These are phyloP conservation scores for Hypena proboscidalis DNA, from an alignment of 2,888 invertebrate species.

Conservation along the genomic window DNA sequence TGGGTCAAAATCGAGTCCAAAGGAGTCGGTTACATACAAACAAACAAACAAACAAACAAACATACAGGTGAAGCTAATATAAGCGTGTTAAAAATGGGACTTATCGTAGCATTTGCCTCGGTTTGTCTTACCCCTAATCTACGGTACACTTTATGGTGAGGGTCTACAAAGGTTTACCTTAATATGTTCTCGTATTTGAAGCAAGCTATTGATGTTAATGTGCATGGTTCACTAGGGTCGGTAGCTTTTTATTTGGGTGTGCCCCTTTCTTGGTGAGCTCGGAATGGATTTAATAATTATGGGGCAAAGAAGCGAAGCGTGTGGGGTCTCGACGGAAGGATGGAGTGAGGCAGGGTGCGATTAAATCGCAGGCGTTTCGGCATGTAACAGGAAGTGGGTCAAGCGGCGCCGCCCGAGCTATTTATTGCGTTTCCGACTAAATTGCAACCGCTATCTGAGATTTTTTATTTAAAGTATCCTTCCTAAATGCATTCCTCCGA, in stretches of 20 bases:
- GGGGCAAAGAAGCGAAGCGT: slow-evolving; percentile 76
- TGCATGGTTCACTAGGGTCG: slow-evolving; percentile 41
- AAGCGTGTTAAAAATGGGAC: too few species aligned
- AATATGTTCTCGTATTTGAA: slow-evolving; percentile 23
- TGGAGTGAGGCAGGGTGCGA: slow-evolving; percentile 76
- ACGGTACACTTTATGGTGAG: slow-evolving; percentile 3
- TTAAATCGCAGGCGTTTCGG: slow-evolving; percentile 83
- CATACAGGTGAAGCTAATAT: too few species aligned
- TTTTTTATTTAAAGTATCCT: slow-evolving; percentile 46
- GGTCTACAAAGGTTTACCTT: slow-evolving; percentile 11
- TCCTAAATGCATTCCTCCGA: slow-evolving; percentile 32
- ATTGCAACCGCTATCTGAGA: slow-evolving; percentile 71
- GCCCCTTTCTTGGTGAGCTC: slow-evolving; percentile 67
- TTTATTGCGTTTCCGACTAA: slow-evolving; percentile 81
- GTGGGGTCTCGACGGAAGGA: slow-evolving; percentile 75
- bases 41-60: too few species aligned
- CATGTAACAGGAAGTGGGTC: slow-evolving; percentile 83
- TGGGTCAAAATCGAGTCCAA: too few species aligned
- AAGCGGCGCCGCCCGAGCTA: slow-evolving; percentile 79
- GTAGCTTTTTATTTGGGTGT: slow-evolving; percentile 56
- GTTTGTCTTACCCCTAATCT: too few species aligned
- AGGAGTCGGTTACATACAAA: too few species aligned
- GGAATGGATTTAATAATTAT: slow-evolving; percentile 81
- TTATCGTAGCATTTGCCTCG: too few species aligned
- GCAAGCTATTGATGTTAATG: slow-evolving; percentile 41